Percentiles rank a stretch among this genome's conserved stretches.
phyloP scores from a whole-genome alignment of 2,113 vertebrate genomes.

The Parus major region DNA sequence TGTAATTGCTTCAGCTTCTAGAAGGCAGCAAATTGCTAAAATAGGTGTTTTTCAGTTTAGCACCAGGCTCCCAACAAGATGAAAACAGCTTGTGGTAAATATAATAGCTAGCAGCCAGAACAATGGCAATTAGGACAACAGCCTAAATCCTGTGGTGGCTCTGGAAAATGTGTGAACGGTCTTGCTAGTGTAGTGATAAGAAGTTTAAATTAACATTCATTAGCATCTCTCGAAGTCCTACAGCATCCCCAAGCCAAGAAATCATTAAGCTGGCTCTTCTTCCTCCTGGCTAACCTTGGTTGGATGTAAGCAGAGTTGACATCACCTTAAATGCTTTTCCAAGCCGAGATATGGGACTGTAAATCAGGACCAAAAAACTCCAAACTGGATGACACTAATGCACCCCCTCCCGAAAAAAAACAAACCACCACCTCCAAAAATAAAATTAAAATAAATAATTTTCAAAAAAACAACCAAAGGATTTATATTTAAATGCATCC shows the following conservation, averaged over 20 bases:
- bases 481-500: neutral
- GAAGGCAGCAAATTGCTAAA: neutral
- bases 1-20: slow-evolving; percentile 23
- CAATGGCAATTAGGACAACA: slow-evolving; percentile 59
- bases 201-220: slow-evolving; percentile 36
- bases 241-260: neutral
- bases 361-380: neutral
- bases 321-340: neutral
- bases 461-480: neutral
- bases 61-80: slow-evolving; percentile 33
- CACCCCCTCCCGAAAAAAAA: no score
- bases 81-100: slow-evolving; percentile 50
- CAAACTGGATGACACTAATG: neutral
- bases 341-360: neutral
- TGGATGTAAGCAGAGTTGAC: neutral
- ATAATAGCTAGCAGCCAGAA: slow-evolving; percentile 28
- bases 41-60: slow-evolving; percentile 37
- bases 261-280: neutral
- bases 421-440: neutral
- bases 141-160: slow-evolving; percentile 41
- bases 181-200: slow-evolving; percentile 52
- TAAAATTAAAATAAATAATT: neutral
- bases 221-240: neutral
- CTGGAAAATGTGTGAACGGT: slow-evolving; percentile 33
- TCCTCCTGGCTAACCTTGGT: neutral